Base-by-base conservation (phyloP, 2,888 invertebrate genomes). In the Himalopsyche anomala region DNA sequence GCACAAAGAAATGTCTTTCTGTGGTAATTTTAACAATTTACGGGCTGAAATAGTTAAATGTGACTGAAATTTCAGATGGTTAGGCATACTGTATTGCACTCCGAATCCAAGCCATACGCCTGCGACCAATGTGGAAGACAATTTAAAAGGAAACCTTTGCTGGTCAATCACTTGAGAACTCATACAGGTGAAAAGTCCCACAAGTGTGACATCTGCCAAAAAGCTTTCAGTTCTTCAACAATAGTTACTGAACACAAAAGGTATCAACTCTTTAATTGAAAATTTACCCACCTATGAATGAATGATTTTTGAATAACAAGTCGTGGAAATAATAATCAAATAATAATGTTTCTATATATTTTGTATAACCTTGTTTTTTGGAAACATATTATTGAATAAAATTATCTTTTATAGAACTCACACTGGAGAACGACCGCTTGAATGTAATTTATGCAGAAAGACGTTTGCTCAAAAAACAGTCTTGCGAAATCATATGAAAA, bases 121-220 rank as follows among this genome's bases (percentile, higher is more conserved):
- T 87, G 87, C 45, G 81, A 84, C 51, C 86, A 87, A n/a, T 87
- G 87, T 42, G 55, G 62, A 9, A 86, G 54, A 40, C 54, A 83
- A 2, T 87, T 87, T 51, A 87, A 87, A 56, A 81, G 87, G 19
- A 87, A 87, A 79, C 81, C 87, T 28, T 38, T 87, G 38, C 82
- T 87, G 8, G 79, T 38, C 15, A 87, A 86, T 85, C 87, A 87
- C 62, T 38, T 87, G 19, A 87, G 81, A 82, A 84, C 69, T 19
- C 87, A 87, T 69, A 80, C 81, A 5, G 84, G 82, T 17, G 62
- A 80, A 56, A 87, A 82, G 36, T 51, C 45, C 56, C 80, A 87
- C 81, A 84, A 83, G 69, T 87, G 87, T 81, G 74, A 85, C 15
- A 55, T 83, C 40, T 87, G 87, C 40, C 62, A 62, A 8, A 87